Base-by-base conservation (phyloP, 2,888 invertebrate species). In the Euphydryas editha region DNA sequence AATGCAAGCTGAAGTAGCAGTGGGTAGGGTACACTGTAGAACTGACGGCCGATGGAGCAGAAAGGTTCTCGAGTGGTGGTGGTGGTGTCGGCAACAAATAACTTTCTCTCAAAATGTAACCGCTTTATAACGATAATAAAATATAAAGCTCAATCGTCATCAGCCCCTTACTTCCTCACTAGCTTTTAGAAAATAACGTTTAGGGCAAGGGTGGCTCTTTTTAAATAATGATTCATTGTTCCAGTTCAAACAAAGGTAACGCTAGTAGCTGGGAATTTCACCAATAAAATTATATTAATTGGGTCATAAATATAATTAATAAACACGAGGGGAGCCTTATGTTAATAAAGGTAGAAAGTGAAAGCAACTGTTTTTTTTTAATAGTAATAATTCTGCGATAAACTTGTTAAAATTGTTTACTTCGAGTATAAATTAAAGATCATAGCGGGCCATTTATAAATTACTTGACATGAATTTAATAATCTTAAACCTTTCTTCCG, bases 141-240 rank as follows among this genome's bases (percentile, higher is more conserved):
- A 4, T 30, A 30, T 8, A 30, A 30, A 1, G 30, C 30, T 30
- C 30, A 3, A 8, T 30, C 24, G 11, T 17, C 51, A 24, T 8
- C 44, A 42, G 49, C 49, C 18, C 21, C 44, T 36, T n/a, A 36
- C 30, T 44, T 58, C n/a, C n/a, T n/a, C n/a, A 10, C 11, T 20
- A 30, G 18, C 37, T 18, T 20, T 58, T 63, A 17, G 39, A 37
- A 39, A 18, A n/a, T 21, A 39, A 57, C 17, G 58, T 42, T 44
- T 44, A 44, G 59, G 58, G 42, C 58, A 63, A 58, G 63, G 58
- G 63, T 44, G 54, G 17, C 2, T 36, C 51, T 54, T 51, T 15
- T 49, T 49, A 21, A 49, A 18, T 10, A 17, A 54, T 54, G 54
- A 54, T n/a, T 54, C 54, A 54, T 36, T 54, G 36, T 18, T 24